Evolutionary conservation across 1,140 invertebrate species (phyloP).

Genomic region (Drusus annulatus): DNA sequence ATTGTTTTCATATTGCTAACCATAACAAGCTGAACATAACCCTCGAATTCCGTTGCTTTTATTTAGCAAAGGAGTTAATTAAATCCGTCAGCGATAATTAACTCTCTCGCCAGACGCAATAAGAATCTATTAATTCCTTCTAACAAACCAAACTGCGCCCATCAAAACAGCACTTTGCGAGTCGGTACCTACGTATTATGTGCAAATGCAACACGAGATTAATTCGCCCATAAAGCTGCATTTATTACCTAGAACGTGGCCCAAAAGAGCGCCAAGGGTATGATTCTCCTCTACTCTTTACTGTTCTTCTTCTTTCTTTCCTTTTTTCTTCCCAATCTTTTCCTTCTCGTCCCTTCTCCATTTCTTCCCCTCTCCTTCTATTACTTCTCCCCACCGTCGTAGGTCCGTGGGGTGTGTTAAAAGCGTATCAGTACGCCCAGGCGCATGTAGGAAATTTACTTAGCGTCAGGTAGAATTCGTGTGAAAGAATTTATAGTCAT

Average conservation of each 20-base stretch:
- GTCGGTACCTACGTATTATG: not conserved
- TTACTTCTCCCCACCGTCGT: not conserved
- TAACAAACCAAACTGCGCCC: not conserved
- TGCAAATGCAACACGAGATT: slow-evolving; percentile 40
- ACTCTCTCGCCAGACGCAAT: not conserved
- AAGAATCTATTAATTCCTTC: slow-evolving; percentile 18
- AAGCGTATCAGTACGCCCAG: slow-evolving; percentile 39
- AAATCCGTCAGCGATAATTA: not conserved
- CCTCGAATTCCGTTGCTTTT: not conserved
- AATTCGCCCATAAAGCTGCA: slow-evolving; percentile 36
- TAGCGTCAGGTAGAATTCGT: slow-evolving; percentile 50
- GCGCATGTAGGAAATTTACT: slow-evolving; percentile 50
- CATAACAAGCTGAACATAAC: no score
- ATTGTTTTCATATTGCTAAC: no score
- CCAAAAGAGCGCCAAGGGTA: slow-evolving; percentile 37
- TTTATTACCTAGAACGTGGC: slow-evolving; percentile 30
- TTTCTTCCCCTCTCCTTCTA: slow-evolving; percentile 3
- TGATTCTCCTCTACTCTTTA: slow-evolving; percentile 17
- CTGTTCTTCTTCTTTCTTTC: slow-evolving; percentile 1
- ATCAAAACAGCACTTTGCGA: slow-evolving; percentile 18
- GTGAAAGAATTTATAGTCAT: slow-evolving; percentile 49
- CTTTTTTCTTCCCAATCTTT: not conserved
- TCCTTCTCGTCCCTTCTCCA: not conserved
- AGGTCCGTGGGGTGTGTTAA: slow-evolving; percentile 36
- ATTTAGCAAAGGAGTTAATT: not conserved